Base-by-base conservation (phyloP, 2,888 invertebrate species). In the Meteorus colon region DNA sequence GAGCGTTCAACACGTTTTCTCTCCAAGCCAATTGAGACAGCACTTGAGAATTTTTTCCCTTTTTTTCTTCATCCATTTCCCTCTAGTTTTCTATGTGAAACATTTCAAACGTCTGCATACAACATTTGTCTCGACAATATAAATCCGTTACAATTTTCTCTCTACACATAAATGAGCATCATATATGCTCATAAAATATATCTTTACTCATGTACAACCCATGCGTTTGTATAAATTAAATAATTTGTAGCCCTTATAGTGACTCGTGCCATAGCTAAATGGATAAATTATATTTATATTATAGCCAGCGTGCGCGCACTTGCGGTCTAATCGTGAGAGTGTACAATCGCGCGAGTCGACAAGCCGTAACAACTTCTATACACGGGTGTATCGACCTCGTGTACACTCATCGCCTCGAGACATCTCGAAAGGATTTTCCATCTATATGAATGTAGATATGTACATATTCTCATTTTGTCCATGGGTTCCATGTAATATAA, bases 371-470 rank as follows among this genome's bases (percentile, higher is more conserved):
- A 73, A 69, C 55, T 74, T 66, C 70, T 69, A 77, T 73, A 77
- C 74, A 68, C 74, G 83, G 78, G 85, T 83, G 79, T 84, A 84
- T 84, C 82, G 85, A 85, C 84, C 85, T 81, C 80, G 69, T 73
- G 78, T 68, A 74, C 19, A 55, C 67, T 66, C 31, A 19, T 41
- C 68, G 24, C 55, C 48, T 48, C 69, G 67, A 62, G 31, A 14
- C 48, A 66, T 71, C 41, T 71, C 59, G 27, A 70, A 19, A 62
- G 48, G 19, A 24, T 8, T 34, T n/a, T 48, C 31, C 29, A 68
- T 48, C n/a, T 27, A 51, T 51, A 48, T 68, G 27, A 34, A 34
- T 34, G 34, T 34, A 24, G 34, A 34, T 2, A 34, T 34, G 34
- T 2, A 34, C 8, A 2, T 24, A 24, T 24, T 1, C 24, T 24